phyloP scores from a whole-genome alignment of 2,113 vertebrate genomes.

The Pseudorhombus dupliciocellatus region DNA sequence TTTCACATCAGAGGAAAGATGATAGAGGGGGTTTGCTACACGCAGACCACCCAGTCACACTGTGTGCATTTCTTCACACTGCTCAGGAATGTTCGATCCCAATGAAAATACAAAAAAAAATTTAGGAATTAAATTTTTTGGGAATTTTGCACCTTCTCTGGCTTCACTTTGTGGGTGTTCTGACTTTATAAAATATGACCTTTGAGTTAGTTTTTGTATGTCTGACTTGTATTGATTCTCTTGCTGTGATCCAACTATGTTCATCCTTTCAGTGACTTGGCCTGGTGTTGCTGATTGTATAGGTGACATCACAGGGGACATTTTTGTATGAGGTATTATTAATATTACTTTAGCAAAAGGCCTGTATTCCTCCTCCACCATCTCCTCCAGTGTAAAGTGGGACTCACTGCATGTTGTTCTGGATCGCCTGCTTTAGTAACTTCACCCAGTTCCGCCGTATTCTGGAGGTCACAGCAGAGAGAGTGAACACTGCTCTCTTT shows the following conservation, averaged over 20 bases:
- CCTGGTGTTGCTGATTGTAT: too few relatives aligned
- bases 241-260: too few relatives aligned
- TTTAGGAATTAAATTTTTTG: neutral
- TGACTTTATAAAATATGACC: too few relatives aligned
- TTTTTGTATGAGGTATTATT: neutral
- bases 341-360: neutral
- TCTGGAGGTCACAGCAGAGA: constrained; percentile 94
- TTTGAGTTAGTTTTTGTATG: too few relatives aligned
- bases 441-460: constrained; percentile 96
- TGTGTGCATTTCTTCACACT: constrained; percentile 22
- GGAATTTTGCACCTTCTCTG: neutral
- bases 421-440: constrained; percentile 88
- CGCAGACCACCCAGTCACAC: constrained; percentile 51
- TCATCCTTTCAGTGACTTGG: neutral
- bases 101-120: neutral
- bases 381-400: neutral
- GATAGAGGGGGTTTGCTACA: constrained; percentile 32
- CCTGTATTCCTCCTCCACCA: neutral
- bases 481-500: constrained; percentile 86
- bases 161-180: neutral
- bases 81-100: constrained; percentile 26
- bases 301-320: too few relatives aligned
- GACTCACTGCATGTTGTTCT: constrained; percentile 85
- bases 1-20: constrained; percentile 68
- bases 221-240: too few relatives aligned